Evolutionary conservation across 2,888 invertebrate species (phyloP).

Genomic region (Troilus luridus): DNA sequence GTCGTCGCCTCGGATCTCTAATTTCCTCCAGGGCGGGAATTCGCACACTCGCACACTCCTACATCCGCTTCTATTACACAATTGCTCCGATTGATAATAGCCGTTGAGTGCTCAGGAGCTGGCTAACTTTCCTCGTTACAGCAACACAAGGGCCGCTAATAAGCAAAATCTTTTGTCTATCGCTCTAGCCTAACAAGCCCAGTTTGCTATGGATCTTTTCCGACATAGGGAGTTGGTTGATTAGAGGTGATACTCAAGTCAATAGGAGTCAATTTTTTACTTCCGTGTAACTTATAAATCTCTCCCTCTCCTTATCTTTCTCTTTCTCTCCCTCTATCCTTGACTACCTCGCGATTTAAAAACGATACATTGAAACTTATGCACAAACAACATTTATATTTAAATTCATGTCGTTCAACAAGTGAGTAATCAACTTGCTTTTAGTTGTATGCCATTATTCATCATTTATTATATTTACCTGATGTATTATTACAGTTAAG

Average conservation of each 20-base stretch:
- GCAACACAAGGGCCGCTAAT: constrained; percentile 4
- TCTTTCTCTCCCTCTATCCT: too few species aligned
- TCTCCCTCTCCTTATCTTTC: too few species aligned
- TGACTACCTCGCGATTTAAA: too few species aligned
- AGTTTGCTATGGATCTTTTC: background rate
- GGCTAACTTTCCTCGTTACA: constrained; percentile 42
- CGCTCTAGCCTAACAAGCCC: background rate
- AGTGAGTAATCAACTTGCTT: too few species aligned
- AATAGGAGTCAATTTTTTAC: too few species aligned
- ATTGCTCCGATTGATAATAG: background rate
- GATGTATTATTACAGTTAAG: too few species aligned
- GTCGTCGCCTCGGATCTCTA: background rate
- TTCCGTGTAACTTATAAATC: too few species aligned
- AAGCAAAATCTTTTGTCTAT: constrained; percentile 28
- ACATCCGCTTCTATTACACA: background rate
- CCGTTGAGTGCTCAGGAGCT: background rate
- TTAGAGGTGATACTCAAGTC: background rate
- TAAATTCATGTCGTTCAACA: too few species aligned
- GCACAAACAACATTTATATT: too few species aligned
- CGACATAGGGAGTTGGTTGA: background rate
- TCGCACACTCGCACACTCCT: background rate
- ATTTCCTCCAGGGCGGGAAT: background rate
- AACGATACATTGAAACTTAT: too few species aligned
- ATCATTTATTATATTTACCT: too few species aligned
- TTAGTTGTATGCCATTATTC: too few species aligned